Evolutionary conservation across 1,140 invertebrate species (phyloP), one percentile per base, ranked within the genome.

Genomic region (Lordiphosa collinella): DNA sequence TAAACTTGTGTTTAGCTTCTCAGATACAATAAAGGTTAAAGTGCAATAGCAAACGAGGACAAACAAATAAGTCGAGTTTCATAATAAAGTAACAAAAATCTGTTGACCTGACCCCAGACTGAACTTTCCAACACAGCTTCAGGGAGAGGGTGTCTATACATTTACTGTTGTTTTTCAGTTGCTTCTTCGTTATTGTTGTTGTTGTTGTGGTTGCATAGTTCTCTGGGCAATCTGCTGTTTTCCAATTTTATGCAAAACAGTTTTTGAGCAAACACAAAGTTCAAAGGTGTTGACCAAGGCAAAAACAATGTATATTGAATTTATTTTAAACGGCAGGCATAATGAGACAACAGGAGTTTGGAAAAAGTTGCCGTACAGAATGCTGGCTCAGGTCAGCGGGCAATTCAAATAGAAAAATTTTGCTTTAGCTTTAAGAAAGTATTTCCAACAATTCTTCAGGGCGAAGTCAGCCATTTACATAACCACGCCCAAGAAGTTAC

Each of bases 11-110:
- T 7, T 25, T 25, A 25, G 22, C 22, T 25, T 25, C 22, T 25
- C 22, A 25, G 7, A 25, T 55, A 64, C 25, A 51, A 67, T 67
- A 16, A 57, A 44, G 59, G 48, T 52, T 63, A 57, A 62, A 62
- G 56, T 52, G 64, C 64, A 54, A 32, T 51, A 61, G 36, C 29
- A 49, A 65, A 48, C 25, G 34, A 32, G n/a, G 49, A 25, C 65
- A 66, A 60, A 82, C 70, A 70, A 70, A 69, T 82, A 80, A 75
- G 66, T 54, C 57, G 65, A 67, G 76, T 71, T 80, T 75, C 68
- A 80, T 76, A 75, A 80, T 80, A 82, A 82, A 80, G 78, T 71
- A 82, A 82, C 71, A 75, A 79, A 82, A 80, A 80, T 80, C 61
- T 69, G 65, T 51, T 53, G 25, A 52, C 29, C 53, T 47, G 36